Conservation (phyloP, 2,113 vertebrate genomes). For the Centrocercus urophasianus region DNA sequence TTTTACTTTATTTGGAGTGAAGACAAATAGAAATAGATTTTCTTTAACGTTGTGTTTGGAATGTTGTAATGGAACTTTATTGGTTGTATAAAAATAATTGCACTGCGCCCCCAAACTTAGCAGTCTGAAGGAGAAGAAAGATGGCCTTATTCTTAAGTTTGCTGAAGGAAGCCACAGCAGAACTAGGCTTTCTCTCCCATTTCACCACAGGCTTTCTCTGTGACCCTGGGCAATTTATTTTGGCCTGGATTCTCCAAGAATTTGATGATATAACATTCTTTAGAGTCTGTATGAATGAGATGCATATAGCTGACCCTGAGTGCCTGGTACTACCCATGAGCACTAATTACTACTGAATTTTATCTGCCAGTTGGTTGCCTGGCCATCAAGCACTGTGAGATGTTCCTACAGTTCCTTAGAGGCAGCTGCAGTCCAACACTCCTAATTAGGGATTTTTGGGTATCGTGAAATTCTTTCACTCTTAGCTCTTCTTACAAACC, state of each 20-base stretch:
- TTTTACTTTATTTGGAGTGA: conserved; percentile 1
- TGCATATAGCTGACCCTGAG: neutral
- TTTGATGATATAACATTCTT: neutral
- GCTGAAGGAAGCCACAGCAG: neutral
- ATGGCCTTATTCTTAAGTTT: neutral
- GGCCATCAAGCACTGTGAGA: neutral
- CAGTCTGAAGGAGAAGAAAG: neutral
- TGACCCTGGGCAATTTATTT: neutral
- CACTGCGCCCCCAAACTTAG: neutral
- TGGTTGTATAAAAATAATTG: neutral
- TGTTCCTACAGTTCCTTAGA: neutral
- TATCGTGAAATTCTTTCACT: neutral
- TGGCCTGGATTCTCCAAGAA: neutral
- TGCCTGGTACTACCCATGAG: neutral
- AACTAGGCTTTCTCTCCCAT: neutral
- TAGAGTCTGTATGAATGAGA: neutral
- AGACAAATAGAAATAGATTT: conserved; percentile 3
- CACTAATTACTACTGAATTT: neutral
- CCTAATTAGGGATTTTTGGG: neutral
- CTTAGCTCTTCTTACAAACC: neutral
- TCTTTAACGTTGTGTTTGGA: neutral
- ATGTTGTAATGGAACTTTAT: neutral
- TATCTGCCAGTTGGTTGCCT: neutral
- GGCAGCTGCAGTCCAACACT: neutral
- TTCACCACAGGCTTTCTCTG: neutral